Base-by-base conservation (phyloP, 1,140 invertebrate species). In the Megalopta genalis region DNA sequence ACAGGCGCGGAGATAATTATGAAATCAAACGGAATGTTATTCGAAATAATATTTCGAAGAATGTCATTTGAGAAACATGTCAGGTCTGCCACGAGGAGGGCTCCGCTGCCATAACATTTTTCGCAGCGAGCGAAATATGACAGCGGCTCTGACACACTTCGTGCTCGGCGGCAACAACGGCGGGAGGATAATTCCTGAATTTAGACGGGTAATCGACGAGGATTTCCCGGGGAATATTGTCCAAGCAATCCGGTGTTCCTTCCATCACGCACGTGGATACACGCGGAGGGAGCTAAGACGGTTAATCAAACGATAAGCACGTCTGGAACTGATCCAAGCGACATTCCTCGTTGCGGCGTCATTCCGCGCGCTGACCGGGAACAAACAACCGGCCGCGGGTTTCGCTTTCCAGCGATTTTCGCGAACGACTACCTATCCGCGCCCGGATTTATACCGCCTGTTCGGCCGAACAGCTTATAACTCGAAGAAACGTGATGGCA, bases 261-360 rank as follows among this genome's bases (percentile, higher is more conserved):
- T 74, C 60, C 42, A 69, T 74, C 59, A 62, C 65, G 73, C 63
- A 81, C 78, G 77, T 71, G 73, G 70, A 70, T 57, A 80, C 64
- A 78, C 74, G 54, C n/a, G 52, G 37, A 37, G 49, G 54, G 54
- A 54, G 62, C 74, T 80, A 81, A 86, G 85, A 81, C 81, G 77
- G 80, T 86, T 86, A 86, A 83, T 86, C 84, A 83, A 86, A 83
- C 77, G 84, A 86, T 86, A 86, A 86, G 84, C 81, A 83, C 77
- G 84, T 81, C 73, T 86, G 85, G 84, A 86, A 68, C 60, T 54
- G 77, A 67, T 86, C 77, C 85, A 86, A 86, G n/a, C 73, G 72
- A 70, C 83, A 57, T 71, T 81, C 63, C 65, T 27, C 7, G 66
- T 52, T 23, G 52, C 73, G 82, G 73, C 79, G 63, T 77, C 75